Percentiles rank a stretch among this genome's conserved stretches.
Evolutionary conservation across 2,113 vertebrate genomes (phyloP).

Genomic region (Leiothrix lutea): DNA sequence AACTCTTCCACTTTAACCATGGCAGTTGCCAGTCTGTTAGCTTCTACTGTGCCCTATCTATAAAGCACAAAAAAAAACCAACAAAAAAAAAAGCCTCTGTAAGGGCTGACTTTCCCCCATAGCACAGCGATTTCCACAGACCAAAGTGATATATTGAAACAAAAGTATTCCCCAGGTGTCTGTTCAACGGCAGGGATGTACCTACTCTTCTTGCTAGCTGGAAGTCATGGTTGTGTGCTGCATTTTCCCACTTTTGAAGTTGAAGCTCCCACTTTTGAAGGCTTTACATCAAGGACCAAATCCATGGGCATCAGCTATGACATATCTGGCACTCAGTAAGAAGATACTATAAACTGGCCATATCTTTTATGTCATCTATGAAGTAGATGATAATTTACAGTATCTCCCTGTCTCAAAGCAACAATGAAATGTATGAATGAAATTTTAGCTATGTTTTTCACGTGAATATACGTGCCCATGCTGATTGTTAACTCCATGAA

Average conservation of each 20-base stretch:
- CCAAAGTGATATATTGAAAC: neutral
- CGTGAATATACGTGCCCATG: neutral
- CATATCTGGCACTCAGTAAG: neutral
- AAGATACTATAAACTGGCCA: neutral
- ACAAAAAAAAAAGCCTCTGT: no score
- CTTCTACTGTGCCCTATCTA: neutral
- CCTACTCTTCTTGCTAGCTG: neutral
- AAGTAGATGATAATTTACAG: neutral
- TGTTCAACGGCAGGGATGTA: neutral
- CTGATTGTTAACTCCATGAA: neutral
- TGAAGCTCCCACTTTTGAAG: neutral
- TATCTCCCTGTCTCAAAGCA: neutral
- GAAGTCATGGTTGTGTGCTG: neutral
- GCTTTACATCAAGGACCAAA: neutral
- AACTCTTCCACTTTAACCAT: neutral
- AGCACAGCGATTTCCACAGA: rapidly evolving
- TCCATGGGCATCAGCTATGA: neutral
- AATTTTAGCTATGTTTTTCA: neutral
- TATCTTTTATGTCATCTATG: neutral
- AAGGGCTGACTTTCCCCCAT: neutral
- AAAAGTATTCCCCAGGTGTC: neutral
- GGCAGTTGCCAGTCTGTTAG: neutral
- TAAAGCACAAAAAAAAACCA: neutral
- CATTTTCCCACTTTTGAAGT: neutral
- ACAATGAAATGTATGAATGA: neutral